Evolutionary conservation across 2,113 vertebrate genomes (phyloP), one percentile per base, ranked within the genome.

Genomic region (Dromas ardeola): DNA sequence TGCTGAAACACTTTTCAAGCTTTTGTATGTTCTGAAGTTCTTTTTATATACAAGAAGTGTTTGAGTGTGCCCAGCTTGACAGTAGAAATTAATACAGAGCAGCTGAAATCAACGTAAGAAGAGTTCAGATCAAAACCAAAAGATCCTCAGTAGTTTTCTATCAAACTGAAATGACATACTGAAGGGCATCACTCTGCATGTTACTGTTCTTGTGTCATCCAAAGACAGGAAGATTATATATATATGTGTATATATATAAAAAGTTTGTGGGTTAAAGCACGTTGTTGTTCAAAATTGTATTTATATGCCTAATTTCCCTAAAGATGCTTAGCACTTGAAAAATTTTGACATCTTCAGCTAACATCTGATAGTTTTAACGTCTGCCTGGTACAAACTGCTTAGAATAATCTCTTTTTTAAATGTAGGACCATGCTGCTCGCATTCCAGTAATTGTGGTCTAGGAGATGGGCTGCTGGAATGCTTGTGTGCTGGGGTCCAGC

Each of bases 391-490:
- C 22, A 63, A 76, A 69, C 56, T 50, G 73, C 45, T 94, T 49
- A 45, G 83, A 76, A 66, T 89, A 89, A 81, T 95, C 56, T 66
- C 61, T 85, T 85, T 1, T 69, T 95, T 65, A 86, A 85, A 76
- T 50, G 20, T 32, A n/a, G 19, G 84, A 45, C 78, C n/a, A 6
- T 90, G 42, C 82, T 93, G 63, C 81, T 91, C 14, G 2, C 19
- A 17, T 92, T 92, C 34, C 55, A 55, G 49, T 83, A 50, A 70
- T 56, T 69, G 77, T 56, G 76, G 94, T 95, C 94, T 87, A 49
- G 81, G 95, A 95, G 79, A 83, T 83, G 63, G 11, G 61, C 52
- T 94, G 67, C 65, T 86, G 80, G 43, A 88, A 91, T 87, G 38
- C 38, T 83, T 49, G 18, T 42, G 40, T 88, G 49, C 38, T 52